Conservation (phyloP, 2,113 vertebrate species). For the Hyperopisus bebe region DNA sequence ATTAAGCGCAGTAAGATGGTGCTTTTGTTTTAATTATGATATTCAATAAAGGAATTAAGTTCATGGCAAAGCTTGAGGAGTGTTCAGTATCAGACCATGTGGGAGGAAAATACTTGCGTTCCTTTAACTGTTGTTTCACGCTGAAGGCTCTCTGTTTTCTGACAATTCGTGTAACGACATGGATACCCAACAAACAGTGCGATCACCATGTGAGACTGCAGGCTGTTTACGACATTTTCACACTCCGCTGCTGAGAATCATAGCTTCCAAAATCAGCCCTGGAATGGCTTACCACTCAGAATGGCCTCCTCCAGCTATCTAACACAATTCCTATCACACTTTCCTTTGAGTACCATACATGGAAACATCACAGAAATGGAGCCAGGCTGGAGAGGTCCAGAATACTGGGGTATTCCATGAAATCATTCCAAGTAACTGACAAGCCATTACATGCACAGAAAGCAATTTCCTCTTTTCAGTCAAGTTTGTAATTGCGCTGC, state of each 20-base stretch:
- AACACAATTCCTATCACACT: neutral
- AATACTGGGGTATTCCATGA: neutral
- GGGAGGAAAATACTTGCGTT: constrained; percentile 9
- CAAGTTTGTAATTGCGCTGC: neutral
- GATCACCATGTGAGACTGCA: neutral
- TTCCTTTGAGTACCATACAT: neutral
- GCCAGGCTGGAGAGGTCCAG: neutral
- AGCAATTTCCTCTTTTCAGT: constrained; percentile 28
- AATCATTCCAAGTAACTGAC: neutral
- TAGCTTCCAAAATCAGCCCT: neutral
- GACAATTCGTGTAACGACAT: neutral
- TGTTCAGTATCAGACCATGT: constrained; percentile 7
- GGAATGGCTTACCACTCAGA: constrained; percentile 36
- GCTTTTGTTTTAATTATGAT: constrained; percentile 62
- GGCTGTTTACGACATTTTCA: neutral
- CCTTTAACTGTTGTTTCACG: neutral
- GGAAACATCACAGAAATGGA: neutral
- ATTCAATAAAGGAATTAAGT: constrained; percentile 62
- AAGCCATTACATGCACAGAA: neutral
- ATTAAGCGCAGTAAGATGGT: constrained; percentile 57
- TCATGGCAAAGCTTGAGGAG: constrained; percentile 48
- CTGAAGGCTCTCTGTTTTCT: neutral
- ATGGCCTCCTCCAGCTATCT: constrained; percentile 29
- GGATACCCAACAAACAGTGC: neutral
- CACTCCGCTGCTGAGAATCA: constrained; percentile 8